Base-by-base conservation (phyloP, 2,797 vertebrate genomes). In the Poecilia velifera region DNA sequence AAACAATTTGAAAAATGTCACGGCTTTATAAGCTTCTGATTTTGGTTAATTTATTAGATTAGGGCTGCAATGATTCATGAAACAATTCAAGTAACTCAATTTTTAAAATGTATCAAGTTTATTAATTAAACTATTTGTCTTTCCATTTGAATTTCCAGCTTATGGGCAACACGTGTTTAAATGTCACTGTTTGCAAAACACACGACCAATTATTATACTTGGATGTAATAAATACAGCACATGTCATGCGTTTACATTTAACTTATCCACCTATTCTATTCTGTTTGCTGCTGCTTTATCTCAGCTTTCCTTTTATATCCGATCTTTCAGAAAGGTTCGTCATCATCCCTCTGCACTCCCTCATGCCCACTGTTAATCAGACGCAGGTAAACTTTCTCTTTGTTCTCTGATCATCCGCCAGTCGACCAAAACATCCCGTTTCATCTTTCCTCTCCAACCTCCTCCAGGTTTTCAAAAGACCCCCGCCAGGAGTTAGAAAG, bases 311-410 rank as follows among this genome's bases (percentile, higher is more conserved):
- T 76, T 76, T 64, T 81, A 39, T 93, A 77, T 89, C 71, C 74
- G 82, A 86, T 81, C 83, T 97, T 97, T 88, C 95, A 99, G 98
- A 99, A 77, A 96, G 91, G 28, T 99, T 98, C 88, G 72, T 99
- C 90, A 98, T 99, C 94, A 98, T 99, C 93, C 98, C 98, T 78
- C 92, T 99, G 77, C 98, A 99, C 95, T 99, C 98, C 49, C 87
- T 99, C 93, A 99, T 99, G 98, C 98, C 98, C 8, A 99, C 98
- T 8, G 97, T 99, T 87, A 99, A 97, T 93, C 98, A 99, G 95
- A 99, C 98, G 16, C 97, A 98, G 97, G 98, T 98, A 94, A 88
- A 92, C 70, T 31, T 89, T 82, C 77, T 79, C 57, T 79, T 25
- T 68, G 39, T 51, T 25, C 41, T 72, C 43, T 72, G 68, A 72